These are phyloP conservation scores for Cerastoderma edule DNA, from an alignment of 2,888 invertebrate species.

Conservation along the genomic window DNA sequence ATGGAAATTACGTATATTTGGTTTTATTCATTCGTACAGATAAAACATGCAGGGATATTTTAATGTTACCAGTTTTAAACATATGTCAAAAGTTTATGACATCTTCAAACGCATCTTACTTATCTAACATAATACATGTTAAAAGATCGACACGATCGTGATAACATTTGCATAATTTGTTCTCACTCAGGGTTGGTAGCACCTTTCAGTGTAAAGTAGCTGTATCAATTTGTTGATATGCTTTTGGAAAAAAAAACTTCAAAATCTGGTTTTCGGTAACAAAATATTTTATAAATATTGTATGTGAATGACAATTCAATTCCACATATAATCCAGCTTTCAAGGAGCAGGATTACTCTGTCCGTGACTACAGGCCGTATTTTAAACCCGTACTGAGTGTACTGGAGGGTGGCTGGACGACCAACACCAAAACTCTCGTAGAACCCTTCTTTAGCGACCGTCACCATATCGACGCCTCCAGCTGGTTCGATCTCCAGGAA, in stretches of 20 bases:
- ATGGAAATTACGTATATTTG: no score
- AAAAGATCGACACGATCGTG: no score
- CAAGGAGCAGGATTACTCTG: conserved; percentile 53
- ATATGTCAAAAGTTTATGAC: no score
- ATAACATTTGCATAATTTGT: background rate
- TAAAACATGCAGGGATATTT: no score
- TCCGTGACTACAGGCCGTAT: conserved; percentile 61
- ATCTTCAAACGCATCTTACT: no score
- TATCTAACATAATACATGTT: no score
- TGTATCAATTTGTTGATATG: background rate
- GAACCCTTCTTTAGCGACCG: conserved; percentile 73
- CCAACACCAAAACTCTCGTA: conserved; percentile 57
- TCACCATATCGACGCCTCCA: conserved; percentile 70
- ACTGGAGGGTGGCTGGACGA: conserved; percentile 71
- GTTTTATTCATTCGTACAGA: no score
- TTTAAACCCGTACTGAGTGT: conserved; percentile 69
- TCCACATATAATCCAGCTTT: conserved; percentile 36
- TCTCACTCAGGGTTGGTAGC: background rate
- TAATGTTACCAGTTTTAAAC: no score
- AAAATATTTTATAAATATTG: background rate
- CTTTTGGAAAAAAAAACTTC: background rate
- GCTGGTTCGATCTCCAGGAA: conserved; percentile 70
- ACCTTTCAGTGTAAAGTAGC: background rate
- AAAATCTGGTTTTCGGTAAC: background rate
- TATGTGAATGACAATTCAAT: background rate